Evolutionary conservation across 2,888 invertebrate genomes (phyloP).

Genomic region (Gisinianus flammeolus): DNA sequence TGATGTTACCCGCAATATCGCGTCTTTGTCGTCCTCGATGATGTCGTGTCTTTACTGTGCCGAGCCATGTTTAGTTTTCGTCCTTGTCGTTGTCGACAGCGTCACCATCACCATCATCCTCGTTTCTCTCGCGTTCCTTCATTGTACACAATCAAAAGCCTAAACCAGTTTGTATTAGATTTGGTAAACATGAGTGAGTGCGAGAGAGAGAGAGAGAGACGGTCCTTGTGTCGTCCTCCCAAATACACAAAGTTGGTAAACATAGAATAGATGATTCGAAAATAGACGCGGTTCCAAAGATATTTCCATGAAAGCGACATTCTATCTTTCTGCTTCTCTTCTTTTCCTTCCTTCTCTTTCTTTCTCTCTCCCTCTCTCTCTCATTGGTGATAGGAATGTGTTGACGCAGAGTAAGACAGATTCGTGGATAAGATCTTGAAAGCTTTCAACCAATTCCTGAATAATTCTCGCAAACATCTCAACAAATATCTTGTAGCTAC

Average conservation of each 20-base stretch:
- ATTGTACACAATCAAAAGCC: conserved; percentile 13
- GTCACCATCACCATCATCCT: background rate
- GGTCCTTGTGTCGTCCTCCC: background rate
- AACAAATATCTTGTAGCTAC: background rate
- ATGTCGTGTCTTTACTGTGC: too few species aligned
- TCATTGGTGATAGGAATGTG: conserved; percentile 25
- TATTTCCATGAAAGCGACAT: background rate
- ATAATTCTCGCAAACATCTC: conserved; percentile 39
- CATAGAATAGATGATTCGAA: conserved; percentile 12
- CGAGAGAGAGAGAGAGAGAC: conserved; percentile 8
- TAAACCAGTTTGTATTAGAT: conserved; percentile 33
- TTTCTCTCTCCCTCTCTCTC: background rate
- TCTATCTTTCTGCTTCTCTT: conserved; percentile 7
- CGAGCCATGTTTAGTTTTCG: background rate
- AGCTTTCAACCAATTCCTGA: conserved; percentile 40
- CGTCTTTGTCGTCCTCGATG: too few species aligned
- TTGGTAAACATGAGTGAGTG: conserved; percentile 20
- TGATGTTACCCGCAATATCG: too few species aligned
- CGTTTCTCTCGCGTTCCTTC: background rate
- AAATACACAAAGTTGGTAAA: conserved; percentile 1
- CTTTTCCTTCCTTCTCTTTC: background rate
- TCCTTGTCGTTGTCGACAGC: background rate
- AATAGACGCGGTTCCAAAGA: conserved; percentile 1
- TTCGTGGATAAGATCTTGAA: conserved; percentile 37
- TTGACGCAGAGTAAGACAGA: conserved; percentile 17